A percentile compares a stretch with the other conserved stretches of the same genome.
Evolutionary conservation across 2,888 invertebrate genomes (phyloP).

Genomic region (Crocallis elinguaria): DNA sequence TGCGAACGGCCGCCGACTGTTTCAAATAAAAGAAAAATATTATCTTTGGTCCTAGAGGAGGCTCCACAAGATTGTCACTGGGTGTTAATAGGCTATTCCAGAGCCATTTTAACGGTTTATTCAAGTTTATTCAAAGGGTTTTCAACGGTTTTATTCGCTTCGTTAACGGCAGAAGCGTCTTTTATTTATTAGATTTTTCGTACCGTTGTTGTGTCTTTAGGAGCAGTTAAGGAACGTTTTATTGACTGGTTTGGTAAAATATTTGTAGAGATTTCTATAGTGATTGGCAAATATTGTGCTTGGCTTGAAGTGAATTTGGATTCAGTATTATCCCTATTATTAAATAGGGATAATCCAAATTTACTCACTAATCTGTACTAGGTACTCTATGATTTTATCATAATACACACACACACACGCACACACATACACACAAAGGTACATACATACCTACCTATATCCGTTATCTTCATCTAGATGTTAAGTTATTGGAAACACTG

Average conservation of each 20-base stretch:
- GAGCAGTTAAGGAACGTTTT: constrained; percentile 21
- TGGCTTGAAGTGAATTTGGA: neutral
- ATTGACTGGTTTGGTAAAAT: constrained; percentile 30
- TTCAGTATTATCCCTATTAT: too few relatives aligned
- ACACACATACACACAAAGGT: too few relatives aligned
- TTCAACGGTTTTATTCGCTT: constrained; percentile 73
- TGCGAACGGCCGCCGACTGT: constrained; percentile 55
- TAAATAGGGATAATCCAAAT: too few relatives aligned
- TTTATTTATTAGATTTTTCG: constrained; percentile 67
- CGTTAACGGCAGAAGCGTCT: constrained; percentile 68
- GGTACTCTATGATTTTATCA: too few relatives aligned
- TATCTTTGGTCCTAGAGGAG: constrained; percentile 64
- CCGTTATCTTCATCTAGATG: too few relatives aligned
- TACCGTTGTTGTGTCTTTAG: constrained; percentile 51
- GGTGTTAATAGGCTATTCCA: constrained; percentile 76
- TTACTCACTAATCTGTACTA: too few relatives aligned
- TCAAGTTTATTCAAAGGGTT: constrained; percentile 77
- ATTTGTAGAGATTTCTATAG: constrained; percentile 25
- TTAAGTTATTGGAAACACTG: too few relatives aligned
- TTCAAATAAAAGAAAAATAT: constrained; percentile 79
- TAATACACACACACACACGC: too few relatives aligned
- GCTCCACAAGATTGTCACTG: constrained; percentile 71
- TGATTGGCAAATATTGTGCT: neutral
- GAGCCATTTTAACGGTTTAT: constrained; percentile 72
- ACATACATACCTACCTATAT: too few relatives aligned